Base-by-base conservation (phyloP, 2,888 invertebrate species). In the Latrodectus elegans region DNA sequence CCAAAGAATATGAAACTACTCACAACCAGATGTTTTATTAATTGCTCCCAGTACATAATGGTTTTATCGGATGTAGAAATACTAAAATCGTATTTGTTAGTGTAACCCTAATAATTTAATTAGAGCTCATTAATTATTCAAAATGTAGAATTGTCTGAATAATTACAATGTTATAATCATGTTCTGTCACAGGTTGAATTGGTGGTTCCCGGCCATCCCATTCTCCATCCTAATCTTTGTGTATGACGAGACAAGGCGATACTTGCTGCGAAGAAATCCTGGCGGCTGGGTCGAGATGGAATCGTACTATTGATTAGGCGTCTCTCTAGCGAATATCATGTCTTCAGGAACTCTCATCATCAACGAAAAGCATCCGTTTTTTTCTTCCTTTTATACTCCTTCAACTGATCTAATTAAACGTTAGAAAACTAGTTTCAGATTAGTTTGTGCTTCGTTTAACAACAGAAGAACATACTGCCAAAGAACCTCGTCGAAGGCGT, bases 211-310 rank as follows among this genome's bases (percentile, higher is more conserved):
- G 90, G 98, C 98, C 91, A 94, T 99, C 92, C 99, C 99, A 91
- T 99, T 99, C 95, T 97, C 97, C 95, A 94, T 99, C 93, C 95
- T 97, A 92, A 99, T 99, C 94, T 99, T 99, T 95, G 95, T 98
- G 93, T 99, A 99, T 94, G 99, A 99, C 94, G 99, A 99, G 94
- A 95, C 96, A 92, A 95, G 99, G 93, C 96, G 98, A 94, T 97
- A 97, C 95, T 97, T 98, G 94, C 95, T 99, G 92, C 96, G 99
- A 89, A 96, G 97, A 94, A 96, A 97, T 94, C 99, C 99, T 90
- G 99, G 99, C 92, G 98, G 99, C 92, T 99, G 98, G 97, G 95
- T 99, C 93, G 99, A 99, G 94, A 96, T 96, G 94, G 99, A 99
- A 95, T 99, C 99, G 93, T 99, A 99, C 94, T 99, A 99, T 91